These are phyloP conservation scores for Drosophila suzukii DNA, from an alignment of 1,140 invertebrate genomes.

Conservation along the genomic window DNA sequence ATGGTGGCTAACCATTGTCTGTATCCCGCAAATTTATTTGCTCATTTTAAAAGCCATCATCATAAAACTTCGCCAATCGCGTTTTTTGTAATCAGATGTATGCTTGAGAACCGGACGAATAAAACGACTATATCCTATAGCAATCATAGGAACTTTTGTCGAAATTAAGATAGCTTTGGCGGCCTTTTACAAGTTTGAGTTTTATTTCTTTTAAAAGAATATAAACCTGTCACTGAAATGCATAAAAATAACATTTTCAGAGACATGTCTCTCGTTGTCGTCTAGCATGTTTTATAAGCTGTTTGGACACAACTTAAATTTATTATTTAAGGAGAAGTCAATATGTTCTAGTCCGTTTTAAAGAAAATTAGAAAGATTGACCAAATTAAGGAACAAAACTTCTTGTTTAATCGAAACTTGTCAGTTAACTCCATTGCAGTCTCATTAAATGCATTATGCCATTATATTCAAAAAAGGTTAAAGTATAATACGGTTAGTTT, in stretches of 20 bases:
- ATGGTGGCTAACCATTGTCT: neutral
- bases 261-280: neutral
- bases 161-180: neutral
- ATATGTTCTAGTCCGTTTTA: too few relatives aligned
- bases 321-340: too few relatives aligned
- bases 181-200: neutral
- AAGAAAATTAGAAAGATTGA: too few relatives aligned
- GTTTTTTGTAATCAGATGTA: conserved; percentile 3
- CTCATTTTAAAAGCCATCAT: neutral
- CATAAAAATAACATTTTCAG: neutral
- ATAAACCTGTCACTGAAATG: neutral
- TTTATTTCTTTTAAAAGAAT: neutral
- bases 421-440: too few relatives aligned
- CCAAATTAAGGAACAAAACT: too few relatives aligned
- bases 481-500: too few relatives aligned
- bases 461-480: too few relatives aligned
- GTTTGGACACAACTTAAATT: too few relatives aligned
- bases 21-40: neutral
- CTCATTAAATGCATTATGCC: too few relatives aligned
- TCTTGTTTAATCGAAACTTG: too few relatives aligned
- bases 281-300: too few relatives aligned
- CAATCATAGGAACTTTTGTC: neutral
- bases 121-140: neutral
- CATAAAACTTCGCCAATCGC: neutral
- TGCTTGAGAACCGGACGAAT: neutral